Conservation (phyloP, 2,797 vertebrate species). For the Gambusia yucatana region DNA sequence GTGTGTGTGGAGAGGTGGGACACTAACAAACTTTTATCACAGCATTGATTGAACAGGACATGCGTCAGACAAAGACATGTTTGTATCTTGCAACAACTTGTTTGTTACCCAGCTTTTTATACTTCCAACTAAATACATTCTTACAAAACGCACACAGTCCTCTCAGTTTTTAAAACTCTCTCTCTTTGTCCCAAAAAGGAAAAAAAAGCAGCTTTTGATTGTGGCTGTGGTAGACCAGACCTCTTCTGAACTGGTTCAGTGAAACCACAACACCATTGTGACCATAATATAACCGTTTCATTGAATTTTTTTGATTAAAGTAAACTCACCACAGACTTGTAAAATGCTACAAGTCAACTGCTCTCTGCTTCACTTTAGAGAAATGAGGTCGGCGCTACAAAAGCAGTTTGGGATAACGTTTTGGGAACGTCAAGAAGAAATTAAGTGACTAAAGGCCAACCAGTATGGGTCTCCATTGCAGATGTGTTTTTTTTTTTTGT, state of each 20-base stretch:
- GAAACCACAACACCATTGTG: constrained; percentile 21
- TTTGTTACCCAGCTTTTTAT: constrained; percentile 2
- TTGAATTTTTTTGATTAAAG: constrained; percentile 25
- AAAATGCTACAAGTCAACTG: constrained; percentile 16
- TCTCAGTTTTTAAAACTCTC: not conserved
- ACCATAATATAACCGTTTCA: constrained; percentile 21
- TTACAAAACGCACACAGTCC: not conserved
- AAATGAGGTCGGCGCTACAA: constrained; percentile 8
- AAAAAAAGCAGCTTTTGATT: not conserved
- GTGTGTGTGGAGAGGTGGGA: constrained; percentile 37
- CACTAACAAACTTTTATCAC: constrained; percentile 58
- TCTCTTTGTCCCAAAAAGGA: not conserved
- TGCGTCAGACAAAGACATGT: constrained; percentile 20
- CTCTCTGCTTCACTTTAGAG: not conserved
- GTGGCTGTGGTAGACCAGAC: not conserved
- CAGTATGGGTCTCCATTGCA: not conserved
- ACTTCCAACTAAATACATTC: not conserved
- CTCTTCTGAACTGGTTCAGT: constrained; percentile 7
- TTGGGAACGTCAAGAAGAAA: not conserved
- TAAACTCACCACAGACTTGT: constrained; percentile 9
- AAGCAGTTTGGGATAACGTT: not conserved
- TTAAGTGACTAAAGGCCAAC: not conserved
- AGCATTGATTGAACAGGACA: constrained; percentile 49
- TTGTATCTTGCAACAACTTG: constrained; percentile 36
- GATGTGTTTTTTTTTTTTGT: not conserved